Percentiles rank a stretch among this genome's conserved stretches.
Conservation (phyloP, 2,113 vertebrate species). For the Sylvia atricapilla region DNA sequence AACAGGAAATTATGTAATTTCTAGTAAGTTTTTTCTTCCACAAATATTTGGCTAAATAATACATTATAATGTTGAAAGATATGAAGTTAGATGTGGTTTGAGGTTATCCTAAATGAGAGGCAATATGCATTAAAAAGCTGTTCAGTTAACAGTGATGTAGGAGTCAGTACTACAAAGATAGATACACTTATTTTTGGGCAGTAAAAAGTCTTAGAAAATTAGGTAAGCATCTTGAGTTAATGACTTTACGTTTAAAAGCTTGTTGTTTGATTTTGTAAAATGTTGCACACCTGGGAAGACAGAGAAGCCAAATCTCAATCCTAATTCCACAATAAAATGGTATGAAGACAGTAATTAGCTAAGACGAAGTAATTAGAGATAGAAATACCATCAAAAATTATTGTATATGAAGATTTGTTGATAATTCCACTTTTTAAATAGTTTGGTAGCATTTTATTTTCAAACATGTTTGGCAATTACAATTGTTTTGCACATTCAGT, state of each 20-base stretch:
- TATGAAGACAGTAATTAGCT: not conserved
- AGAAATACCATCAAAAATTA: not conserved
- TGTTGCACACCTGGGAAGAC: not conserved
- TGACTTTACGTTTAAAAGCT: not conserved
- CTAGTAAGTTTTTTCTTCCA: not conserved
- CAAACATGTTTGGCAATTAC: not conserved
- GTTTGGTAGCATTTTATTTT: not conserved
- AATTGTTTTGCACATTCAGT: not conserved
- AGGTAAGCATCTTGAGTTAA: not conserved
- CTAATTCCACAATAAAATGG: not conserved
- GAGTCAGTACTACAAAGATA: not conserved
- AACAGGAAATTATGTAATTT: not conserved
- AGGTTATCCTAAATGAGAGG: not conserved
- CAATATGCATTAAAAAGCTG: not conserved
- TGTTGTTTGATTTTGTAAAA: not conserved
- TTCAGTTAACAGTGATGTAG: not conserved
- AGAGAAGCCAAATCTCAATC: not conserved
- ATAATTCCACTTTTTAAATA: not conserved
- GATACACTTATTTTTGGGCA: not conserved
- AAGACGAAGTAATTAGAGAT: not conserved
- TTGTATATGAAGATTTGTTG: not conserved
- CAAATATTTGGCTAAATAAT: not conserved
- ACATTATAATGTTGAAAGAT: not conserved
- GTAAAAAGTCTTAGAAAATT: not conserved
- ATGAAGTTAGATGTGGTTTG: not conserved